Base-by-base conservation (phyloP, 2,797 vertebrate genomes). In the Coendou prehensilis region DNA sequence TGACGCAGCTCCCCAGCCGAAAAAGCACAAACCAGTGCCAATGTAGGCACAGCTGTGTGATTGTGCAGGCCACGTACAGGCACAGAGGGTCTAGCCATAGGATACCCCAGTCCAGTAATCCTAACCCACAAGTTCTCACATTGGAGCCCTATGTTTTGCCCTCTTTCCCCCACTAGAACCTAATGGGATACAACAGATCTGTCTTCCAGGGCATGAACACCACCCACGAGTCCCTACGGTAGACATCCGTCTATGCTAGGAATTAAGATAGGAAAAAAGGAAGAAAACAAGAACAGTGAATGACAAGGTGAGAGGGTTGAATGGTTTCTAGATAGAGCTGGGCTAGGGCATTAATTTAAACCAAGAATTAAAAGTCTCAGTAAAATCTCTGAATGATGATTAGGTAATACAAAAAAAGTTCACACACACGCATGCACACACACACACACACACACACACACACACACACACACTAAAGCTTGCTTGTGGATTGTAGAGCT, bases 241-340 rank as follows among this genome's bases (percentile, higher is more conserved):
- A 30, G 54, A 3, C 10, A 54, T 47, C 50, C 50, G 2, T 3
- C 26, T 41, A 50, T 47, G 5, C 20, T 61, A 57, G n/a, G 45
- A 69, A 80, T 30, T 52, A 61, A 47, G 54, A 76, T 3, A 94
- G 33, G 78, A 45, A 88, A 90, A 87, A 83, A 50, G 13, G 28
- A 82, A 75, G 30, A 45, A 45, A 10, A 85, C 30, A 54, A 78
- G 57, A 56, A 3, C 9, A 26, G 23, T 54, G 10, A 30, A 23
- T 9, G 8, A 59, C 45, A 69, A 93, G 10, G 22, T 22, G 10
- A 0, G 52, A 13, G 20, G 1, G 11, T 14, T 52, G 14, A 50
- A 28, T 22, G 17, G 26, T 37, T 10, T 64, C 79, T 61, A 69
- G 57, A 71, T 57, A 85, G 30, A 30, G 18, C 22, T 54, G 22